Base-by-base conservation (phyloP, 1,140 invertebrate species). In the Drosophila quadrilineata region DNA sequence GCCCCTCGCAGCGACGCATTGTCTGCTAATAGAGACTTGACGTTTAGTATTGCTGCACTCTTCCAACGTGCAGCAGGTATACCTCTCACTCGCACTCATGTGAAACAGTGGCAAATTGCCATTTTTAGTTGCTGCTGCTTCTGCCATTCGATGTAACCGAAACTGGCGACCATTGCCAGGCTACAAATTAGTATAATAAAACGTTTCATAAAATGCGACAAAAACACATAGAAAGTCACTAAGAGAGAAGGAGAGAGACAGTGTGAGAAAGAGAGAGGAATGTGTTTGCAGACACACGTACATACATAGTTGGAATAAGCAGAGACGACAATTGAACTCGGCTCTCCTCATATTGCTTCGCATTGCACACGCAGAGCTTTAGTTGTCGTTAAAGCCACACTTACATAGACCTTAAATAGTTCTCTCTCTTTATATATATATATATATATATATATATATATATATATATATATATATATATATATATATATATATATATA, bases 151-250 rank as follows among this genome's bases (percentile, higher is more conserved):
- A 77, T 82, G 84, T 87, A 84, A 84, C 84, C 84, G 70, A 87
- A 87, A 87, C 76, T 71, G 70, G 76, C 74, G 67, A 84, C 71
- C 76, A 87, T 66, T 66, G 63, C 74, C 71, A 75, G 63, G 74
- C 71, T 88, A 88, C 85, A 88, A 88, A 88, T 88, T 88, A 88
- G 85, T 82, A 70, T 84, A 88, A 88, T 88, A 88, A 88, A 88
- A 88, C 85, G 85, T 88, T 88, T 88, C 86, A 88, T 88, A 87
- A 87, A 87, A 86, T 71, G 66, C 64, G 58, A 58, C 63, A 59
- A 54, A 67, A 48, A 48, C 54, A 69, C 46, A 60, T 21, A 60
- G 53, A 41, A 17, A 36, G 40, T 46, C 38, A 59, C 31, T 46
- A 31, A 65, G 50, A 52, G 22, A 38, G 31, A 38, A 5, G 12